Evolutionary conservation across 2,113 vertebrate genomes (phyloP).

Genomic region (Chelonoidis abingdonii): DNA sequence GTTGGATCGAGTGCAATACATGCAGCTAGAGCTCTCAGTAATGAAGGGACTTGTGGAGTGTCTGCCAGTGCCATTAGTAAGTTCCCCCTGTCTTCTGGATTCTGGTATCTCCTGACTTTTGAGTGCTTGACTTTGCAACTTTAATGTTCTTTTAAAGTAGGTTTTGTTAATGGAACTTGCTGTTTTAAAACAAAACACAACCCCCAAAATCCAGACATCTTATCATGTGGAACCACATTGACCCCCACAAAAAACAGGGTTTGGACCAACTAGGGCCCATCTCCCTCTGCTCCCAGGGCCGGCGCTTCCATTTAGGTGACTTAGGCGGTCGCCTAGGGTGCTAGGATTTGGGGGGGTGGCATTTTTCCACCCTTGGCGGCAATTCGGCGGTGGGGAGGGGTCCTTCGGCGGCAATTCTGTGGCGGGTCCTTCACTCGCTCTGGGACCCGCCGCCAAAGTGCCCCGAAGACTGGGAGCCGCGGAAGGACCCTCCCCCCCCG

Average conservation of each 20-base stretch:
- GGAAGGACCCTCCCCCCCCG: too few relatives aligned
- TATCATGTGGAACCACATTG: not conserved
- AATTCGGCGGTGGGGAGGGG: too few relatives aligned
- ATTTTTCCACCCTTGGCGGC: too few relatives aligned
- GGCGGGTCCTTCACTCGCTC: too few relatives aligned
- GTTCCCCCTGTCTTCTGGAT: fast-evolving
- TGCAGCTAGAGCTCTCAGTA: not conserved
- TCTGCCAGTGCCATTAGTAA: not conserved
- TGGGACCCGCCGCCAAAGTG: too few relatives aligned
- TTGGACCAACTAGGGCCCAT: not conserved
- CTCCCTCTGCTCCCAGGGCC: not conserved
- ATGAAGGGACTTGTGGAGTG: not conserved
- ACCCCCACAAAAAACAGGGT: fast-evolving
- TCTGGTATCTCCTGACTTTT: not conserved
- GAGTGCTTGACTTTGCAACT: not conserved
- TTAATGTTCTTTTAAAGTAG: fast-evolving
- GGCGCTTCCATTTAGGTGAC: too few relatives aligned
- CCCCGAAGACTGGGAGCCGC: too few relatives aligned
- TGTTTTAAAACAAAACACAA: not conserved
- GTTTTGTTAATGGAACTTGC: not conserved
- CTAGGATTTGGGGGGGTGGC: too few relatives aligned
- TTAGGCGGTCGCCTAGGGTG: too few relatives aligned
- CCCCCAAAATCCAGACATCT: fast-evolving
- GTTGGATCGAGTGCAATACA: fast-evolving
- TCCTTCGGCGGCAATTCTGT: too few relatives aligned